Evolutionary conservation across 2,888 invertebrate genomes (phyloP).

Genomic region (Epinotia brunnichana): DNA sequence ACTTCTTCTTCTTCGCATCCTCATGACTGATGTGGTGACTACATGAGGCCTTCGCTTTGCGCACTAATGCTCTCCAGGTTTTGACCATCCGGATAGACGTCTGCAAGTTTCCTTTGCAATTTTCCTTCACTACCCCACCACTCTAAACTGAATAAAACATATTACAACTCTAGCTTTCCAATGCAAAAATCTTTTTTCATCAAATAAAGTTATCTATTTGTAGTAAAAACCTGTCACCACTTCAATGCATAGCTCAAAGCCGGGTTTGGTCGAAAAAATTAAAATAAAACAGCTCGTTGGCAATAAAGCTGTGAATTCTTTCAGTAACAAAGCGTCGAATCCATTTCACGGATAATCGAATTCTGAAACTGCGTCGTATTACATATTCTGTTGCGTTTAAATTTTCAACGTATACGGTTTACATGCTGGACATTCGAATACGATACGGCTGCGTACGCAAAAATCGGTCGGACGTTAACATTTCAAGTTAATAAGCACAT

Average conservation of each 20-base stretch:
- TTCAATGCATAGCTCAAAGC: conserved; percentile 14
- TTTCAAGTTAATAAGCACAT: conserved; percentile 3
- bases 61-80: no score
- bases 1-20: no score
- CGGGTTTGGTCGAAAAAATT: conserved; percentile 23
- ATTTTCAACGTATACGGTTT: conserved; percentile 31
- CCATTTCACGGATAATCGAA: conserved; percentile 47
- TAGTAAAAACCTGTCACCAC: conserved; percentile 11
- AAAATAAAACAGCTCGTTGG: conserved; percentile 35
- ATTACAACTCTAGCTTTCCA: no score
- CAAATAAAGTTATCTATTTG: background rate
- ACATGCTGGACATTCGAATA: conserved; percentile 18
- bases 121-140: no score
- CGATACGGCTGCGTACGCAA: background rate
- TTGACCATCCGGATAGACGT: no score
- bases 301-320: conserved; percentile 38
- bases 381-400: conserved; percentile 43
- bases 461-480: conserved; percentile 8
- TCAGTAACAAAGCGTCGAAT: conserved; percentile 44
- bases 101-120: no score
- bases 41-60: no score
- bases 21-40: no score
- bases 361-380: conserved; percentile 43
- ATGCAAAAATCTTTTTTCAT: background rate
- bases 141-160: no score